These are phyloP conservation scores for Atta texana DNA, from an alignment of 1,140 invertebrate genomes.

Conservation along the genomic window DNA sequence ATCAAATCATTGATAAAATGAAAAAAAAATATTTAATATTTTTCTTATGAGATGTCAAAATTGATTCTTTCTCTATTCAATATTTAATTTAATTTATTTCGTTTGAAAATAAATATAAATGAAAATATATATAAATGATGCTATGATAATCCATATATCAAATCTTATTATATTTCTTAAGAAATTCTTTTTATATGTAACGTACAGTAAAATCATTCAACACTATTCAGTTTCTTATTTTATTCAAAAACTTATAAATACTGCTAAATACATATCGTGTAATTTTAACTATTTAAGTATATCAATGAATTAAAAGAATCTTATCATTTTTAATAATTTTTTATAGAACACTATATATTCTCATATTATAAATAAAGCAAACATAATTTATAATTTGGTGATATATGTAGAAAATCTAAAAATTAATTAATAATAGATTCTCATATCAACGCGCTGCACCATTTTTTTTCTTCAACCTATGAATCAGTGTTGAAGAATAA, in stretches of 20 bases:
- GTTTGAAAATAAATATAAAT: constrained; percentile 10
- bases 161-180: neutral
- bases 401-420: neutral
- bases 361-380: neutral
- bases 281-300: neutral
- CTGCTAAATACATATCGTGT: neutral
- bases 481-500: constrained; percentile 16
- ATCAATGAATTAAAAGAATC: neutral
- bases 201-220: neutral
- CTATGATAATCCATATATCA: neutral
- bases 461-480: neutral
- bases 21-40: neutral
- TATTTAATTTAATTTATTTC: neutral
- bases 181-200: neutral
- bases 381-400: neutral
- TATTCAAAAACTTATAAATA: neutral
- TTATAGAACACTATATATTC: neutral
- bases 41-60: neutral
- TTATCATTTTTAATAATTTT: neutral
- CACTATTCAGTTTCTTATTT: neutral
- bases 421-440: constrained; percentile 25
- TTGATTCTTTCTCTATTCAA: neutral
- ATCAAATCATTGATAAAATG: too few relatives aligned
- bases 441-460: neutral
- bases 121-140: neutral